These are phyloP conservation scores for Cheilosia soror DNA, from an alignment of 2,888 invertebrate genomes.

Conservation along the genomic window DNA sequence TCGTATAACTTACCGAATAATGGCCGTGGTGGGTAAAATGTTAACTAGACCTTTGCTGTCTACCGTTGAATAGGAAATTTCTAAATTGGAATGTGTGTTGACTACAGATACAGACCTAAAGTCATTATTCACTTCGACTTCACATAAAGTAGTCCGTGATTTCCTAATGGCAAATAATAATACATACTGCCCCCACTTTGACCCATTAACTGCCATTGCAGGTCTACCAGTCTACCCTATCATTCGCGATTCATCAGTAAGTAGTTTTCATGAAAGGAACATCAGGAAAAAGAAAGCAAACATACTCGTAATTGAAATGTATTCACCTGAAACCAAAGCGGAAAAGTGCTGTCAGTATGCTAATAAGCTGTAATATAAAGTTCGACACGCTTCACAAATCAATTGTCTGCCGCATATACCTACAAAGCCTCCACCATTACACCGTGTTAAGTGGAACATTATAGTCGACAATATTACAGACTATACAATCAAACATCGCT, in stretches of 20 bases:
- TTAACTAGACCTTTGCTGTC: no score
- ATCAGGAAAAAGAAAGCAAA: neutral
- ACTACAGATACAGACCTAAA: no score
- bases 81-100: no score
- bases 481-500: neutral
- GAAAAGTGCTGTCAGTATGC: conserved; percentile 65
- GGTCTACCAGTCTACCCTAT: no score
- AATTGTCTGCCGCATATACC: conserved; percentile 17
- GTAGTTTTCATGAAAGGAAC: neutral
- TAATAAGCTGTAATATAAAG: conserved; percentile 54
- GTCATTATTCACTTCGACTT: no score
- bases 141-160: no score
- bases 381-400: conserved; percentile 69
- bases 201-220: no score
- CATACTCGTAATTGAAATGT: conserved; percentile 13
- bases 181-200: no score
- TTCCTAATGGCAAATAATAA: no score
- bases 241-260: neutral
- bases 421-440: neutral
- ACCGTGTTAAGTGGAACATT: neutral
- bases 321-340: conserved; percentile 52
- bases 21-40: no score
- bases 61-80: no score
- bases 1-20: no score
- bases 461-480: neutral